These are phyloP conservation scores for Calliopsis andreniformis DNA, from an alignment of 1,140 invertebrate species.

Conservation along the genomic window DNA sequence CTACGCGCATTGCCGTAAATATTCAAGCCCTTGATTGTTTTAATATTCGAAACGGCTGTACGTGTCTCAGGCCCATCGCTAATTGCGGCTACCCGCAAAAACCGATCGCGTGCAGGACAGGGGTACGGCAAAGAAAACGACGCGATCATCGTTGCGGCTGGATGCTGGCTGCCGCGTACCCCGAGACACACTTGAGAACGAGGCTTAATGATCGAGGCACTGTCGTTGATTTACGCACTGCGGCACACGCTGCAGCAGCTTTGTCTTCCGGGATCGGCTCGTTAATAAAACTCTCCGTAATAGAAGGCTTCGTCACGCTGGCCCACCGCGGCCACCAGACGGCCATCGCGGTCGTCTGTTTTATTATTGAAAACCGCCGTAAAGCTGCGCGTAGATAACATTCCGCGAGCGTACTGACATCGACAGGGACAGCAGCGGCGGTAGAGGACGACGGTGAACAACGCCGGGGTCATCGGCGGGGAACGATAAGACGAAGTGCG, in stretches of 20 bases:
- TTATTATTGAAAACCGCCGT: slow-evolving; percentile 72
- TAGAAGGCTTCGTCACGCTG: slow-evolving; percentile 60
- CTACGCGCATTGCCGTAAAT: no score
- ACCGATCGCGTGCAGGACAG: slow-evolving; percentile 24
- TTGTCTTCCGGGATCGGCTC: slow-evolving; percentile 73
- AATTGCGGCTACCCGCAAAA: slow-evolving; percentile 7
- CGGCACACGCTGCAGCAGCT: slow-evolving; percentile 56
- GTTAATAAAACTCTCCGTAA: slow-evolving; percentile 73
- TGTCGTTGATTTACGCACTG: slow-evolving; percentile 67
- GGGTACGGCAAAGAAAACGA: slow-evolving; percentile 34
- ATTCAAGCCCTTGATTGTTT: no score
- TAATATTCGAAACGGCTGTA: no score
- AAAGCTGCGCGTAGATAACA: slow-evolving; percentile 60
- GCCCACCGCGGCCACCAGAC: slow-evolving; percentile 3
- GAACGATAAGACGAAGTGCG: slow-evolving; percentile 7
- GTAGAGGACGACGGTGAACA: neutral
- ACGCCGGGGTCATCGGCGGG: slow-evolving; percentile 26
- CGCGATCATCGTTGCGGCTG: slow-evolving; percentile 6
- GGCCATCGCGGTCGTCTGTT: slow-evolving; percentile 45
- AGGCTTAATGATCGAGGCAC: slow-evolving; percentile 61
- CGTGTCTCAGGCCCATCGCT: no score
- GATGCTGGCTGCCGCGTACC: neutral
- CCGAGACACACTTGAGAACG: slow-evolving; percentile 24
- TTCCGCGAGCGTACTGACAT: slow-evolving; percentile 33
- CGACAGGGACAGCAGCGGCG: slow-evolving; percentile 1